A percentile compares a stretch with the other conserved stretches of the same genome.
Conservation (phyloP, 2,888 invertebrate genomes). For the Eupeodes latifasciatus region DNA sequence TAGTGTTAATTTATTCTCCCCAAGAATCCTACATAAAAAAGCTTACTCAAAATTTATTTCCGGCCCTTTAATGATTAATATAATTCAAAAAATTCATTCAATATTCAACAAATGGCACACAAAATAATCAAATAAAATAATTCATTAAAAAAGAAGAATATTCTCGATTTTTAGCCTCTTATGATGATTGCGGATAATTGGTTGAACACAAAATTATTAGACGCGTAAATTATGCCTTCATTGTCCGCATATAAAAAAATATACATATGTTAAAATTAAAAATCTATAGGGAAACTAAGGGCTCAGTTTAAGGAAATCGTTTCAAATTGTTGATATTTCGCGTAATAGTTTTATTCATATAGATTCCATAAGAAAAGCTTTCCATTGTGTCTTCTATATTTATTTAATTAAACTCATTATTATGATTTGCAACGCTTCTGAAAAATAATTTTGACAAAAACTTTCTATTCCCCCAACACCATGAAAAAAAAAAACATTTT, state of each 20-base stretch:
- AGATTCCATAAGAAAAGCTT: constrained; percentile 39
- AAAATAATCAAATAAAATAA: constrained; percentile 65
- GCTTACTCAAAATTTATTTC: constrained; percentile 66
- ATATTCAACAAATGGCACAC: constrained; percentile 70
- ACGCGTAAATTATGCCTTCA: constrained; percentile 71
- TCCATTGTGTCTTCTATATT: constrained; percentile 21
- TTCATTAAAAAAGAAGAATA: constrained; percentile 76
- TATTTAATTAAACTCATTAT: constrained; percentile 41
- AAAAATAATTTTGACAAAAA: not conserved
- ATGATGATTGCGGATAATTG: constrained; percentile 84
- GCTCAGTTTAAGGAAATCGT: constrained; percentile 74
- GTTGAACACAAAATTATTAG: constrained; percentile 82
- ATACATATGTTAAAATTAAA: constrained; percentile 36
- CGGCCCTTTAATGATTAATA: constrained; percentile 29
- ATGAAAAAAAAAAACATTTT: not conserved
- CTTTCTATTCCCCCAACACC: not conserved
- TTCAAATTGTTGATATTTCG: constrained; percentile 73
- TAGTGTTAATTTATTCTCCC: constrained; percentile 67
- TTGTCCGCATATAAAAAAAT: constrained; percentile 66
- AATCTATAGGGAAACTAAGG: constrained; percentile 71
- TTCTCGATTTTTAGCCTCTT: constrained; percentile 83
- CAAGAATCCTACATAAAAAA: constrained; percentile 68
- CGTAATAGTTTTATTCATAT: constrained; percentile 41
- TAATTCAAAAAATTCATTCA: constrained; percentile 37
- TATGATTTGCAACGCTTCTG: constrained; percentile 36